These are phyloP conservation scores for Lepus oiostolus DNA, from an alignment of 2,797 vertebrate genomes.

Conservation along the genomic window DNA sequence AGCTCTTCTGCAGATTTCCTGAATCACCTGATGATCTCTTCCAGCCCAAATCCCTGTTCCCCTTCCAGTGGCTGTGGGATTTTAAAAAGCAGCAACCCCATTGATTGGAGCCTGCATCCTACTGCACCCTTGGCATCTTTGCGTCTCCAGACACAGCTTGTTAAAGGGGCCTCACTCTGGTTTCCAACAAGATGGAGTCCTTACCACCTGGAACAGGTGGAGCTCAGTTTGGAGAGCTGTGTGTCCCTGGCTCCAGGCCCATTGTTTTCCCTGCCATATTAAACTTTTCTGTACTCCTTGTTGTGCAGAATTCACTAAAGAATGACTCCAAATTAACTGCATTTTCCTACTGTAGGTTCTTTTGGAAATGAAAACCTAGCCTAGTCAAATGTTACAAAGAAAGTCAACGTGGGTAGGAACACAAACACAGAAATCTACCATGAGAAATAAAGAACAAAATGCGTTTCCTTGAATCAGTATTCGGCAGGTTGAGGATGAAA, in stretches of 20 bases:
- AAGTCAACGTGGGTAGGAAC: neutral
- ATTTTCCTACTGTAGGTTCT: neutral
- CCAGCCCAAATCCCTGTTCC: neutral
- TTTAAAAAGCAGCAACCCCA: neutral
- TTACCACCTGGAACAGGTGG: neutral
- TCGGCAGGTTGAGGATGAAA: neutral
- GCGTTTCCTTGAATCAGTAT: neutral
- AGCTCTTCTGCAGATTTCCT: neutral
- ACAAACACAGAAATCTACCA: slow-evolving; percentile 6
- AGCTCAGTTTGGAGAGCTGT: neutral
- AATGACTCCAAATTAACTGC: neutral
- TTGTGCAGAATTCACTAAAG: neutral
- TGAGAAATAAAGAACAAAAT: slow-evolving; percentile 19
- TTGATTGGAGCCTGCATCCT: too few species aligned
- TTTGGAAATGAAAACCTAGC: slow-evolving; percentile 14
- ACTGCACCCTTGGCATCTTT: neutral
- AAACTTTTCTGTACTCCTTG: neutral
- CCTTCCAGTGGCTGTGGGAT: neutral
- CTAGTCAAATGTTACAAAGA: neutral
- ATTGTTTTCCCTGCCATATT: neutral
- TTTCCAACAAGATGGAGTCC: neutral
- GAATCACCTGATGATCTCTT: neutral
- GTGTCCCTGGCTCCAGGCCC: neutral
- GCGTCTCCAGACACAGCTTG: neutral
- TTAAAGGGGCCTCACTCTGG: neutral